phyloP scores from a whole-genome alignment of 2,888 invertebrate species.

The Andricus curvator region DNA sequence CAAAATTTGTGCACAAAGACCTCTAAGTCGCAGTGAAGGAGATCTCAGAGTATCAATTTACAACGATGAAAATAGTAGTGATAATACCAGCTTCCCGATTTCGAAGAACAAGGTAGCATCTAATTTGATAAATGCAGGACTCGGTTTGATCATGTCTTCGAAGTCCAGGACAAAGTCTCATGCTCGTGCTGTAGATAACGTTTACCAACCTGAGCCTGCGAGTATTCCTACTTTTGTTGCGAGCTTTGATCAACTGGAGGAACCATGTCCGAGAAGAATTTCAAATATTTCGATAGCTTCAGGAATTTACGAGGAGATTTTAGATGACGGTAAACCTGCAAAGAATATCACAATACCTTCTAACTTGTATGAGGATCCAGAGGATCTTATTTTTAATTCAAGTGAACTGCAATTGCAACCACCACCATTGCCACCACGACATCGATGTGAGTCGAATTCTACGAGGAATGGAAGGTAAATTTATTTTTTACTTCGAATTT shows the following conservation, averaged over 20 bases:
- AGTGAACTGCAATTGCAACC: constrained; percentile 72
- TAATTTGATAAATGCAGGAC: constrained; percentile 64
- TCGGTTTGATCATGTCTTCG: constrained; percentile 61
- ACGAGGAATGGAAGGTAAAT: constrained; percentile 64
- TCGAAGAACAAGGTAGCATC: constrained; percentile 62
- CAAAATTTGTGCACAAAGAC: constrained; percentile 58
- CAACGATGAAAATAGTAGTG: constrained; percentile 50
- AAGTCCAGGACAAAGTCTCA: constrained; percentile 43
- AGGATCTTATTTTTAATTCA: constrained; percentile 43
- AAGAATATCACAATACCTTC: constrained; percentile 1
- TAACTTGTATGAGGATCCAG: constrained; percentile 58
- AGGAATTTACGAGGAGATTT: constrained; percentile 86
- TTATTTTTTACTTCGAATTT: constrained; percentile 16
- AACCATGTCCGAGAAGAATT: constrained; percentile 76
- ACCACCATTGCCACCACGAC: constrained; percentile 79
- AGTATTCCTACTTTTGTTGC: constrained; percentile 55
- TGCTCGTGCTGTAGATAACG: constrained; percentile 66
- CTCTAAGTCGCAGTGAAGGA: constrained; percentile 80
- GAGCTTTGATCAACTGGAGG: constrained; percentile 62
- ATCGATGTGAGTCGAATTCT: constrained; percentile 65
- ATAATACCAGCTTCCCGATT: constrained; percentile 52
- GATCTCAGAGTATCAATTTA: constrained; percentile 73
- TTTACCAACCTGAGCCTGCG: constrained; percentile 69
- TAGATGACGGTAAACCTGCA: constrained; percentile 73
- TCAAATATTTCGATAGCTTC: constrained; percentile 83